Percentiles rank a stretch among this genome's conserved stretches.
Conservation (phyloP, 53 echinoderm and acorn worm species). For the Paracentrotus lividus region DNA sequence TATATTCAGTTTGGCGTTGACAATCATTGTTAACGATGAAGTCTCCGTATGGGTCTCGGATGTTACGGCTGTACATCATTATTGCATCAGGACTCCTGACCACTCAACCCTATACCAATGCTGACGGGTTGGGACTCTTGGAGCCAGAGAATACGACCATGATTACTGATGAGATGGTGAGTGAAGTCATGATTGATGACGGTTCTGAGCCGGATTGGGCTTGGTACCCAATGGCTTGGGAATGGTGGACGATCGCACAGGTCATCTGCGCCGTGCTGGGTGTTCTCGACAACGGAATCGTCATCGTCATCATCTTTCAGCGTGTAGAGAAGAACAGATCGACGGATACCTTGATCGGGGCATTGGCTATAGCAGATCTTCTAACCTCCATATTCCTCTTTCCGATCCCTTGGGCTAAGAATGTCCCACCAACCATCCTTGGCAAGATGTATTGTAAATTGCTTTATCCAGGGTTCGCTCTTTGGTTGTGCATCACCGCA, state of each 20-base stretch:
- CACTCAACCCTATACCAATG: neutral
- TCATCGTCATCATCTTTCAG: slow-evolving; percentile 56
- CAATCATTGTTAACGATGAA: slow-evolving; percentile 10
- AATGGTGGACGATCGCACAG: slow-evolving; percentile 49
- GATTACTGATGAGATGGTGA: neutral
- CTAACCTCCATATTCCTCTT: slow-evolving; percentile 53
- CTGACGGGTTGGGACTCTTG: neutral
- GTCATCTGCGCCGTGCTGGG: slow-evolving; percentile 8
- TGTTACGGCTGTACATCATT: slow-evolving; percentile 24
- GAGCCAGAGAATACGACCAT: neutral
- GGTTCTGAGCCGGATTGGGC: slow-evolving; percentile 1
- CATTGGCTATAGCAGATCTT: slow-evolving; percentile 45
- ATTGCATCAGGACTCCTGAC: neutral
- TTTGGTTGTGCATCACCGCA: slow-evolving; percentile 53
- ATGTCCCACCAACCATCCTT: slow-evolving; percentile 31
- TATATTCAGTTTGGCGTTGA: neutral
- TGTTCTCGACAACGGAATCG: slow-evolving; percentile 35
- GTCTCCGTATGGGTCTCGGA: neutral
- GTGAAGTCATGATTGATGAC: neutral
- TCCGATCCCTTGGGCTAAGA: slow-evolving; percentile 62
- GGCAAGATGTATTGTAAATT: slow-evolving; percentile 56
- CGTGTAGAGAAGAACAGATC: slow-evolving; percentile 13
- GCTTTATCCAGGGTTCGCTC: slow-evolving; percentile 33
- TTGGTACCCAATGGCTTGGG: slow-evolving; percentile 59
- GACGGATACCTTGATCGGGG: slow-evolving; percentile 47